These are phyloP conservation scores for Bradypus variegatus DNA, from an alignment of 2,797 vertebrate genomes.

Conservation along the genomic window DNA sequence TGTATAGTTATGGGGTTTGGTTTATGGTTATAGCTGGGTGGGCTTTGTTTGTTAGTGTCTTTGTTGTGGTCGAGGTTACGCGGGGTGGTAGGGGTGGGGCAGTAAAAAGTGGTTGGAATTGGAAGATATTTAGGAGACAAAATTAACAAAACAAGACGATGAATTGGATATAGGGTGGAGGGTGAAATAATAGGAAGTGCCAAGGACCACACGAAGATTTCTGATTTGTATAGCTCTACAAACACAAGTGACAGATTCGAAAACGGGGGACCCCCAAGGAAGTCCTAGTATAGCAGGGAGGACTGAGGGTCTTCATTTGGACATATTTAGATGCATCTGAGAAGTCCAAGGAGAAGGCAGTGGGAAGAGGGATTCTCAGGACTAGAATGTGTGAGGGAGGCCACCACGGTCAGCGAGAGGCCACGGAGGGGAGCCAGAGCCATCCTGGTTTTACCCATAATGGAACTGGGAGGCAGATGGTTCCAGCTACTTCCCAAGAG, in stretches of 20 bases:
- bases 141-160: not conserved
- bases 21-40: too few relatives aligned
- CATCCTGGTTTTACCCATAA: rapidly evolving
- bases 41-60: too few relatives aligned
- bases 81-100: rapidly evolving
- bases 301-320: not conserved
- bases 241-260: rapidly evolving
- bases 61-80: too few relatives aligned
- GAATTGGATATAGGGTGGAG: rapidly evolving
- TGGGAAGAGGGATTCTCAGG: not conserved
- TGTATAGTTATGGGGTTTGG: too few relatives aligned
- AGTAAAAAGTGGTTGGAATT: not conserved
- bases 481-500: rapidly evolving
- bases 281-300: not conserved
- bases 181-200: not conserved
- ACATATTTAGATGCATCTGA: rapidly evolving
- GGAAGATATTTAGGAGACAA: not conserved
- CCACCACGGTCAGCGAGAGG: rapidly evolving
- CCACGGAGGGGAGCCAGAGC: rapidly evolving
- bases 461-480: not conserved
- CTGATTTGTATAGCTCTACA: rapidly evolving
- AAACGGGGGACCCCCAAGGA: not conserved
- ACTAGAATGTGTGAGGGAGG: rapidly evolving
- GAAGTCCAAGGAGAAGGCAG: not conserved
- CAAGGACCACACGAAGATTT: not conserved